phyloP scores from a whole-genome alignment of 2,888 invertebrate species.

The Tetramorium bicarinatum region DNA sequence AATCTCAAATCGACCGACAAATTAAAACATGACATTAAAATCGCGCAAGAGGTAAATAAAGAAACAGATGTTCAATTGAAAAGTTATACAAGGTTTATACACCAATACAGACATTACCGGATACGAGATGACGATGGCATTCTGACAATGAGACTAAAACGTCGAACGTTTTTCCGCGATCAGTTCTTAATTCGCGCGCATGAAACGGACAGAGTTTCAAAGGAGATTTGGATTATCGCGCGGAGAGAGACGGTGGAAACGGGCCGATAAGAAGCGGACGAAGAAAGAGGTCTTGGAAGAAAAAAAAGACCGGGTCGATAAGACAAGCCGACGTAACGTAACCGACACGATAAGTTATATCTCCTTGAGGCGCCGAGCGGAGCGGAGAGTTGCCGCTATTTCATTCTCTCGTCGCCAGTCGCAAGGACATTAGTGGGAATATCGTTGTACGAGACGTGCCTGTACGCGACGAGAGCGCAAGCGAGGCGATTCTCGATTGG shows the following conservation, averaged over 20 bases:
- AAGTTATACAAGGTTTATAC: background rate
- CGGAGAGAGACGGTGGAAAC: background rate
- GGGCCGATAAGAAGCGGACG: constrained; percentile 28
- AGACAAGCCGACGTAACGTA: constrained; percentile 40
- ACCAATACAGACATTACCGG: background rate
- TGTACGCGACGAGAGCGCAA: background rate
- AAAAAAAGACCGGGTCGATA: constrained; percentile 47
- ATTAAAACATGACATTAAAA: background rate
- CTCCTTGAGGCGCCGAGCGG: constrained; percentile 36
- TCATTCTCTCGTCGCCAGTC: constrained; percentile 14
- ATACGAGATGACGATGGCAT: background rate
- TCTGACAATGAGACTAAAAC: background rate
- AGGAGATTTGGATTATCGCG: constrained; percentile 14
- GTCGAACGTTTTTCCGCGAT: background rate
- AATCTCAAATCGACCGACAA: background rate
- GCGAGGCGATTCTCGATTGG: background rate
- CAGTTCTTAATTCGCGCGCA: background rate
- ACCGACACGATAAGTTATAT: constrained; percentile 44
- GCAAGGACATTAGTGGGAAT: constrained; percentile 19
- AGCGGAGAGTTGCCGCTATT: constrained; percentile 18
- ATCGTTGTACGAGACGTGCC: background rate
- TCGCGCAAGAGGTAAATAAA: background rate
- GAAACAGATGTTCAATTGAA: background rate
- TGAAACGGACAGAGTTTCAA: background rate
- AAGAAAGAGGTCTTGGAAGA: constrained; percentile 41